These are phyloP conservation scores for Mycogona germanica DNA, from an alignment of 2,888 invertebrate species.

Conservation along the genomic window DNA sequence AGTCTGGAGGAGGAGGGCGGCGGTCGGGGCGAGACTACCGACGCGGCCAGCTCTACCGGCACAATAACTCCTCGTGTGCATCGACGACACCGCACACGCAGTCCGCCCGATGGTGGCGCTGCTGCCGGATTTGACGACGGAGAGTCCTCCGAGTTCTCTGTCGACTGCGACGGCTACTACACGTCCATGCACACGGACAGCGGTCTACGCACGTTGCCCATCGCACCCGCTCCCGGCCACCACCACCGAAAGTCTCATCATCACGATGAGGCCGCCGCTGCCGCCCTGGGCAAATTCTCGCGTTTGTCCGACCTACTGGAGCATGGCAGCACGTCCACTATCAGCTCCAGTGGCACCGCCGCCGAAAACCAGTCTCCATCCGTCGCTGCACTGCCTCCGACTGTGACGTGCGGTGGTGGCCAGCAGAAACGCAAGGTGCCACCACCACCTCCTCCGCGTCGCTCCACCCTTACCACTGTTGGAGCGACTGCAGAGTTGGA, in stretches of 20 bases:
- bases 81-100: slow-evolving; percentile 14
- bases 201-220: slow-evolving; percentile 48
- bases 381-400: too few relatives aligned
- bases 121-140: slow-evolving; percentile 51
- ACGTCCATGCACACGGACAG: slow-evolving; percentile 96
- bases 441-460: slow-evolving; percentile 25
- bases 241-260: too few relatives aligned
- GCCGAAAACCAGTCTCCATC: not conserved
- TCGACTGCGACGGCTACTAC: slow-evolving; percentile 95
- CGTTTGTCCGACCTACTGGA: slow-evolving; percentile 10
- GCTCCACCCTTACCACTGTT: slow-evolving; percentile 20
- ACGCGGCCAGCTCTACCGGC: slow-evolving; percentile 19
- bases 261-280: slow-evolving; percentile 4
- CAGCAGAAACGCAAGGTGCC: slow-evolving; percentile 4
- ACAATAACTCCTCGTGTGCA: slow-evolving; percentile 17
- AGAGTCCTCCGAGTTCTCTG: slow-evolving; percentile 84
- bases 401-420: too few relatives aligned
- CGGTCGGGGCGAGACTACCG: slow-evolving; percentile 14
- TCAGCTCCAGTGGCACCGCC: slow-evolving; percentile 7
- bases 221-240: not conserved
- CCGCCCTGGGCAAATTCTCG: not conserved
- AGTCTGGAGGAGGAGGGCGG: slow-evolving; percentile 17
- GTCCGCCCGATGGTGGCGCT: slow-evolving; percentile 14
- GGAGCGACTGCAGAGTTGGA: too few relatives aligned
- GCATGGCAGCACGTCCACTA: slow-evolving; percentile 14